Evolutionary conservation across 2,113 vertebrate genomes (phyloP).

Genomic region (Chlamydotis undulata): DNA sequence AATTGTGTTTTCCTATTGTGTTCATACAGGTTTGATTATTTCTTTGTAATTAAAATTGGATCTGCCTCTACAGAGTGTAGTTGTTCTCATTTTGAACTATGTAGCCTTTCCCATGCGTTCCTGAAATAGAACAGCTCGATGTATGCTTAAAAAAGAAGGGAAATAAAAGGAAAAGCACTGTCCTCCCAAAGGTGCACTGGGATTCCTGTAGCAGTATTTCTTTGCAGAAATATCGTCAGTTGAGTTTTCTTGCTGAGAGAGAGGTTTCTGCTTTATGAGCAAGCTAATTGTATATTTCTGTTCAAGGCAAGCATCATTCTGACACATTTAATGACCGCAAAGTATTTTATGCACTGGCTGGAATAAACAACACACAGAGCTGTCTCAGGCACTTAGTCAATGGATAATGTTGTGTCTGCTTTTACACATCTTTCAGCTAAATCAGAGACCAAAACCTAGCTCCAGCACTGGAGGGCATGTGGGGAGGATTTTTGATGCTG

Average conservation of each 20-base stretch:
- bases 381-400: neutral
- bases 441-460: constrained; percentile 7
- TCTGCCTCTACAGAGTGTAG: neutral
- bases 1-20: neutral
- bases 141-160: neutral
- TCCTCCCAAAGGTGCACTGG: neutral
- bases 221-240: neutral
- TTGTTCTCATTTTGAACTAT: neutral
- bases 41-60: constrained; percentile 15
- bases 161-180: neutral
- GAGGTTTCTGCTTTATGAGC: constrained; percentile 8
- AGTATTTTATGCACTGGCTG: neutral
- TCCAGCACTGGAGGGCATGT: neutral
- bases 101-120: neutral
- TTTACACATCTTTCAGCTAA: constrained; percentile 7
- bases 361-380: neutral
- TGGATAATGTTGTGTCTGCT: neutral
- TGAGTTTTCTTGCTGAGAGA: neutral
- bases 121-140: neutral
- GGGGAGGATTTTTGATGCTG: neutral
- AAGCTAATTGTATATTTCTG: constrained; percentile 27
- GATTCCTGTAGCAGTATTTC: neutral
- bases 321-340: neutral
- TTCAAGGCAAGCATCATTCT: constrained; percentile 18
- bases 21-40: neutral